A percentile compares a stretch with the other conserved stretches of the same genome.
phyloP scores from a whole-genome alignment of 2,797 vertebrate genomes.

The Pantherophis alleghaniensis region DNA sequence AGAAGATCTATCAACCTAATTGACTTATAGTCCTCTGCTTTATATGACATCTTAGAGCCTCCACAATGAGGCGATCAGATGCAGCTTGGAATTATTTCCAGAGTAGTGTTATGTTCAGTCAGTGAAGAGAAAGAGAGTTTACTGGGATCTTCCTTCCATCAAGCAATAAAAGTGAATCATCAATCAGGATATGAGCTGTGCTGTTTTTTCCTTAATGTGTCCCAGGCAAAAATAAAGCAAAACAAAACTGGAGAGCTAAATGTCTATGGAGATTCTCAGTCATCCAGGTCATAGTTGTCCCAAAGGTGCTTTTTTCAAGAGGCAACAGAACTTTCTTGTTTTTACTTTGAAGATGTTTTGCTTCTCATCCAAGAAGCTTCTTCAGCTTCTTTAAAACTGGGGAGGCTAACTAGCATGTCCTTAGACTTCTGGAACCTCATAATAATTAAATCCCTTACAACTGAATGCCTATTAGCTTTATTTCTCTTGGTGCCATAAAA shows the following conservation, averaged over 20 bases:
- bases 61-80: neutral
- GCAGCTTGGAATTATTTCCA: neutral
- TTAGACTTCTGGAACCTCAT: neutral
- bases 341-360: no score
- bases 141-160: neutral
- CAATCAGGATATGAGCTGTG: neutral
- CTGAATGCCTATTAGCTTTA: neutral
- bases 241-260: neutral
- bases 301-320: no score
- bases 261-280: no score
- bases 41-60: neutral
- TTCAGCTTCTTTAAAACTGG: neutral
- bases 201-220: neutral
- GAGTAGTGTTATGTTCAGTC: neutral
- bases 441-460: neutral
- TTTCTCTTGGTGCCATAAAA: neutral
- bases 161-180: neutral
- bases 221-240: neutral
- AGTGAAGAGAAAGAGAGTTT: neutral
- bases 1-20: neutral
- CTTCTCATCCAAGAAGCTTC: no score
- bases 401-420: neutral
- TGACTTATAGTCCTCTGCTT: neutral
- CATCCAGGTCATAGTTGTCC: no score
- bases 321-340: no score